Evolutionary conservation across 2,797 vertebrate species (phyloP).

Genomic region (Xerus rutilus): DNA sequence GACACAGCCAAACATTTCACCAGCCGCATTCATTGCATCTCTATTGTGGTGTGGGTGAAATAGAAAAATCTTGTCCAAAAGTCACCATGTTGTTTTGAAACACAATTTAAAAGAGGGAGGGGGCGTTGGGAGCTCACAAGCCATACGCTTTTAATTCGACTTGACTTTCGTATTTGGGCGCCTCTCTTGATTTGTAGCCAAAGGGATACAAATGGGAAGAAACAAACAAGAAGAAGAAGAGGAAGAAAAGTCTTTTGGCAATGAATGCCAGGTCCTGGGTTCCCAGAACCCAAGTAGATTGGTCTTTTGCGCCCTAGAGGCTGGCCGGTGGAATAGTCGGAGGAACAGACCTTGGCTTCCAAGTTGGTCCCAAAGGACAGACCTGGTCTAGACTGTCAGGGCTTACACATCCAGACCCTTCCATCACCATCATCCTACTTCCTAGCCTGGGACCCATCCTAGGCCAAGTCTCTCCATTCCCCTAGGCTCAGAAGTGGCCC

Average conservation of each 20-base stretch:
- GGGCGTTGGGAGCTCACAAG: not conserved
- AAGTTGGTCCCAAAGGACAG: not conserved
- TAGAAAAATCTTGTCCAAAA: slow-evolving; percentile 72
- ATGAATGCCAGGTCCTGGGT: not conserved
- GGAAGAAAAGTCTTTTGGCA: slow-evolving; percentile 15
- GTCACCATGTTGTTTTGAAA: slow-evolving; percentile 82
- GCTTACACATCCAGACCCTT: not conserved
- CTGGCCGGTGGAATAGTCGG: rapidly evolving
- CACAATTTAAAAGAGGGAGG: slow-evolving; percentile 63
- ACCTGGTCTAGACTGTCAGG: not conserved
- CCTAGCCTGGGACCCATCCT: not conserved
- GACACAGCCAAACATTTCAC: slow-evolving; percentile 77
- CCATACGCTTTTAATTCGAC: slow-evolving; percentile 16
- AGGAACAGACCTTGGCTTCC: not conserved
- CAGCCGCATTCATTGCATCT: slow-evolving; percentile 57
- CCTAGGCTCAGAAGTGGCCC: not conserved
- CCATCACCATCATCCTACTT: not conserved
- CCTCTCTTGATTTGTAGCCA: slow-evolving; percentile 70
- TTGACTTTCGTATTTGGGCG: slow-evolving; percentile 73
- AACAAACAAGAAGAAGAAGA: not conserved
- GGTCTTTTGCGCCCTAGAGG: not conserved
- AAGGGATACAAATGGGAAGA: slow-evolving; percentile 34
- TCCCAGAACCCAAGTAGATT: not conserved
- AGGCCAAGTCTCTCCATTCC: not conserved
- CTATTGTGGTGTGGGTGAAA: slow-evolving; percentile 71